These are phyloP conservation scores for Cuniculus paca DNA, from an alignment of 2,797 vertebrate species.

Conservation along the genomic window DNA sequence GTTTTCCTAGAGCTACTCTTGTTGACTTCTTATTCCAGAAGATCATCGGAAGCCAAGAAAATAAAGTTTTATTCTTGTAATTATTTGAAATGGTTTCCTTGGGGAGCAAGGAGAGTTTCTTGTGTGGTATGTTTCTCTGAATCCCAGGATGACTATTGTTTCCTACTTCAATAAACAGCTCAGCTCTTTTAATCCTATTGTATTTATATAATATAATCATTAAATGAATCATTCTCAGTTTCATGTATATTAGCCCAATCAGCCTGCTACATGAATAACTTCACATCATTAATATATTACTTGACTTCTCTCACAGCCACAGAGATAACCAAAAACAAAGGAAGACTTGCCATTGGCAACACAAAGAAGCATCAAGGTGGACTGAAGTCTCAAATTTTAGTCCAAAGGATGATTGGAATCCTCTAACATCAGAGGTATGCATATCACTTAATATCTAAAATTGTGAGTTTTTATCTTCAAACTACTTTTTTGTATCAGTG, in stretches of 20 bases:
- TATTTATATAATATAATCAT: background rate
- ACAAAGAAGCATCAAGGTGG: background rate
- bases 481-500: background rate
- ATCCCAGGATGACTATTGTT: background rate
- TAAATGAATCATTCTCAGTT: background rate
- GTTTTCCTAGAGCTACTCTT: constrained; percentile 16
- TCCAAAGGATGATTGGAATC: background rate
- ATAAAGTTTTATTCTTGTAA: background rate
- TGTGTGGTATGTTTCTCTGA: background rate
- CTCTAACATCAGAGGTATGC: background rate
- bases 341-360: background rate
- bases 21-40: background rate
- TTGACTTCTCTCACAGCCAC: background rate
- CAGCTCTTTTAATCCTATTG: constrained; percentile 17
- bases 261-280: background rate
- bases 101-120: background rate
- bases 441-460: background rate
- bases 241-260: background rate
- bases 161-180: constrained; percentile 37
- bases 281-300: constrained; percentile 26
- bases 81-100: background rate
- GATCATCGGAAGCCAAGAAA: constrained; percentile 31
- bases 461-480: background rate
- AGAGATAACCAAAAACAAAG: constrained; percentile 4
- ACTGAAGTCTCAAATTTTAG: background rate